Conservation (phyloP, 2,888 invertebrate species). For the Masnerella sp. region DNA sequence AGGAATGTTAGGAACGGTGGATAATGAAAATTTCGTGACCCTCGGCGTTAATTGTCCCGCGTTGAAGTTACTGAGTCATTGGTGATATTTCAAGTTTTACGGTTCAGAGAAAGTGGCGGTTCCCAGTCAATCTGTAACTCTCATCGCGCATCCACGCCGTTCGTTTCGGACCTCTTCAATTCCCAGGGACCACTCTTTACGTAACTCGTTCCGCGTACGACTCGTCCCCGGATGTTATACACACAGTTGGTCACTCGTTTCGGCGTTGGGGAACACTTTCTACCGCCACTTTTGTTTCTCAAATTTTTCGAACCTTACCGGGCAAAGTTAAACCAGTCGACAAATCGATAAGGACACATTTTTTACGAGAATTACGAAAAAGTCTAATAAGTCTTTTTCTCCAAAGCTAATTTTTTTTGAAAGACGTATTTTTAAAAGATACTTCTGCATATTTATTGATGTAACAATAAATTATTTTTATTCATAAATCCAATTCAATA, state of each 20-base stretch:
- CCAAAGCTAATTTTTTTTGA: no score
- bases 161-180: slow-evolving; percentile 49
- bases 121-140: slow-evolving; percentile 48
- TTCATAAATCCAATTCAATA: no score
- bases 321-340: not conserved
- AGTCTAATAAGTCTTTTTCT: no score
- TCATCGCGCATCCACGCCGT: slow-evolving; percentile 46
- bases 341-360: not conserved
- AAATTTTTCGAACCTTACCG: slow-evolving; percentile 9
- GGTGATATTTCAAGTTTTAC: slow-evolving; percentile 56
- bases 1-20: slow-evolving; percentile 29
- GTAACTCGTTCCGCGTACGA: slow-evolving; percentile 46
- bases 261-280: slow-evolving; percentile 37
- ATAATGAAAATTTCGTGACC: slow-evolving; percentile 39
- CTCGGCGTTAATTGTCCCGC: slow-evolving; percentile 45
- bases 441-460: no score
- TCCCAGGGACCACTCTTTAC: slow-evolving; percentile 53
- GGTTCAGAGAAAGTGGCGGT: slow-evolving; percentile 53
- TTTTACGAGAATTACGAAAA: not conserved
- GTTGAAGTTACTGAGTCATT: slow-evolving; percentile 51
- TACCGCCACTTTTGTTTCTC: slow-evolving; percentile 32
- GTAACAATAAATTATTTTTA: no score
- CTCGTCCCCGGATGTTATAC: slow-evolving; percentile 34
- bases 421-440: no score
- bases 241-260: slow-evolving; percentile 32